Conservation (phyloP, 92 coral and sea anemone genomes). For the Phenganax marumi region DNA sequence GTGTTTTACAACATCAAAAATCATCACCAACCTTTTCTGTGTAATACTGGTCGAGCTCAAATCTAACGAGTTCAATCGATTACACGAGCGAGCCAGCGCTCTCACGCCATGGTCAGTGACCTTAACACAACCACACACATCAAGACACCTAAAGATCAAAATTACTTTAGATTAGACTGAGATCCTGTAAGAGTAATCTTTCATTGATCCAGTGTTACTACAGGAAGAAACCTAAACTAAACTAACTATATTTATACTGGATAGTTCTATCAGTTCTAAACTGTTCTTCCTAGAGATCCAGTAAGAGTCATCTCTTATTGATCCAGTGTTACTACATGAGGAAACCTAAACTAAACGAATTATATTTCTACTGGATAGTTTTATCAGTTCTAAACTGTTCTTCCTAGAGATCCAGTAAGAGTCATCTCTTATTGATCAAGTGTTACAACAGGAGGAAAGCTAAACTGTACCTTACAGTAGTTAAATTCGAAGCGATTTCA, state of each 20-base stretch:
- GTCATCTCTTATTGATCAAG: too few species aligned
- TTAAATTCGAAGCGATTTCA: conserved; percentile 83
- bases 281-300: too few species aligned
- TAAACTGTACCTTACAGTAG: conserved; percentile 62
- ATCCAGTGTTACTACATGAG: not conserved
- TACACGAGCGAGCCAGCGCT: conserved; percentile 79
- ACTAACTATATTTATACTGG: too few species aligned
- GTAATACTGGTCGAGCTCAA: conserved; percentile 75
- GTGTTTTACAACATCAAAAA: not conserved
- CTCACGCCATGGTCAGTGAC: conserved; percentile 91
- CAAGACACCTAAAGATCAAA: conserved; percentile 67
- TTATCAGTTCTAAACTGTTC: too few species aligned
- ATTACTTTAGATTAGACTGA: too few species aligned
- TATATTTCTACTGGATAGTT: too few species aligned
- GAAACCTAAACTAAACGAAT: not conserved
- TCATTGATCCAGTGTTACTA: too few species aligned
- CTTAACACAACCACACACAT: conserved; percentile 91
- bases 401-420: too few species aligned
- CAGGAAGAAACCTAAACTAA: too few species aligned
- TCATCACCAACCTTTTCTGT: conserved; percentile 52
- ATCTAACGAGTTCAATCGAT: conserved; percentile 73
- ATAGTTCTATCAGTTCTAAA: too few species aligned
- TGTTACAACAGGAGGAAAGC: not conserved
- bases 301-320: too few species aligned
- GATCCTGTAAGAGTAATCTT: too few species aligned